A percentile compares a stretch with the other conserved stretches of the same genome.
phyloP scores from a whole-genome alignment of 2,888 invertebrate genomes.

The Mongoloraphidia duomilia region DNA sequence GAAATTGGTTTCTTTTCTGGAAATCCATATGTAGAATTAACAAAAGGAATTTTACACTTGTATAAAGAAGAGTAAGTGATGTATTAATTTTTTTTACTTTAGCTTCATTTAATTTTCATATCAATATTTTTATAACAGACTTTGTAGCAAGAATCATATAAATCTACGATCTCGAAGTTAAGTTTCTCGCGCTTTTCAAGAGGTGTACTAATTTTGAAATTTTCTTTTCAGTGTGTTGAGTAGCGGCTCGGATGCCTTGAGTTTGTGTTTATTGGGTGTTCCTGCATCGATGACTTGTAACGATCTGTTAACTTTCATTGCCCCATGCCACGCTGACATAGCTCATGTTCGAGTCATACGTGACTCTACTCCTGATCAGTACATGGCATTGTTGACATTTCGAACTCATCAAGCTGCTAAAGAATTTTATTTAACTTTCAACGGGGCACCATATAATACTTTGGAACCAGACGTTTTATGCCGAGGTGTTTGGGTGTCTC shows the following conservation, averaged over 20 bases:
- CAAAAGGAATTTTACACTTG: slow-evolving; percentile 90
- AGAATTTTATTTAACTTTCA: slow-evolving; percentile 85
- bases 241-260: slow-evolving; percentile 51
- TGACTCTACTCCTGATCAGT: slow-evolving; percentile 87
- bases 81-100: not conserved
- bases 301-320: slow-evolving; percentile 86
- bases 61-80: slow-evolving; percentile 85
- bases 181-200: too few species aligned
- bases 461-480: slow-evolving; percentile 86
- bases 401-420: slow-evolving; percentile 64
- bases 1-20: slow-evolving; percentile 80
- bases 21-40: slow-evolving; percentile 93
- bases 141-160: too few species aligned
- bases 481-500: slow-evolving; percentile 89
- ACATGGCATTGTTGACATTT: slow-evolving; percentile 88
- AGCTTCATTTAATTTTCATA: too few species aligned
- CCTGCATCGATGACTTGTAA: slow-evolving; percentile 84
- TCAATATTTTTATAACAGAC: too few species aligned
- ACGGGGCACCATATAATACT: slow-evolving; percentile 85
- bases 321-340: slow-evolving; percentile 81
- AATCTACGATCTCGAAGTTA: too few species aligned
- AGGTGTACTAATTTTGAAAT: not conserved
- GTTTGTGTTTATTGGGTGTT: slow-evolving; percentile 77
- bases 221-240: slow-evolving; percentile 23
- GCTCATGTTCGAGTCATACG: slow-evolving; percentile 84